These are phyloP conservation scores for Platycheirus albimanus DNA, from an alignment of 2,888 invertebrate genomes.

Conservation along the genomic window DNA sequence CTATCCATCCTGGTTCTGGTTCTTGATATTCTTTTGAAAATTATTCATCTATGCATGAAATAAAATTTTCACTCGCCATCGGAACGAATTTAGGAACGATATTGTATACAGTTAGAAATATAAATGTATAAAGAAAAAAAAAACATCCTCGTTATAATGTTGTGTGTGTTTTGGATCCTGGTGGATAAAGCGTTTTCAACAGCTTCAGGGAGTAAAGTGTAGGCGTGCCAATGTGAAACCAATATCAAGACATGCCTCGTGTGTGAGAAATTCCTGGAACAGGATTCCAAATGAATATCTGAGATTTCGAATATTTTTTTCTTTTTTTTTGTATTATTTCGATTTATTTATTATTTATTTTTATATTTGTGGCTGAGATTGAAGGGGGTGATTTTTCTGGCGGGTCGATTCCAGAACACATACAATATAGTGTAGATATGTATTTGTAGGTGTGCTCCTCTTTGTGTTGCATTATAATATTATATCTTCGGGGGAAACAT, in stretches of 20 bases:
- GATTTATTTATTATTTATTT: slow-evolving; percentile 19
- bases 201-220: background rate
- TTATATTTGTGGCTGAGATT: slow-evolving; percentile 10
- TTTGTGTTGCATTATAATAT: slow-evolving; percentile 39
- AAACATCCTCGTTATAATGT: slow-evolving; percentile 20
- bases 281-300: slow-evolving; percentile 63
- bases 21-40: slow-evolving; percentile 47
- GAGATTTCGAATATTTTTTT: slow-evolving; percentile 52
- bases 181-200: background rate
- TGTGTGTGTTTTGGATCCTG: background rate
- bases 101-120: background rate
- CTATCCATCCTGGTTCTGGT: background rate
- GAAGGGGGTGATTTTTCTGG: background rate
- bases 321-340: slow-evolving; percentile 2
- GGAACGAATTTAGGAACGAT: slow-evolving; percentile 26
- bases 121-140: background rate
- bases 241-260: slow-evolving; percentile 1
- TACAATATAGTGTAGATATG: no score
- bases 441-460: slow-evolving; percentile 18
- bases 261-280: slow-evolving; percentile 34
- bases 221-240: slow-evolving; percentile 22
- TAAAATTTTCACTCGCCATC: slow-evolving; percentile 61
- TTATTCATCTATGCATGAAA: slow-evolving; percentile 73
- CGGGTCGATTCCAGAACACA: no score
- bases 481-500: slow-evolving; percentile 55